A percentile compares a stretch with the other conserved stretches of the same genome.
phyloP scores from a whole-genome alignment of 37 sponge, comb jelly and placozoan genomes.

The Crambe crambe region DNA sequence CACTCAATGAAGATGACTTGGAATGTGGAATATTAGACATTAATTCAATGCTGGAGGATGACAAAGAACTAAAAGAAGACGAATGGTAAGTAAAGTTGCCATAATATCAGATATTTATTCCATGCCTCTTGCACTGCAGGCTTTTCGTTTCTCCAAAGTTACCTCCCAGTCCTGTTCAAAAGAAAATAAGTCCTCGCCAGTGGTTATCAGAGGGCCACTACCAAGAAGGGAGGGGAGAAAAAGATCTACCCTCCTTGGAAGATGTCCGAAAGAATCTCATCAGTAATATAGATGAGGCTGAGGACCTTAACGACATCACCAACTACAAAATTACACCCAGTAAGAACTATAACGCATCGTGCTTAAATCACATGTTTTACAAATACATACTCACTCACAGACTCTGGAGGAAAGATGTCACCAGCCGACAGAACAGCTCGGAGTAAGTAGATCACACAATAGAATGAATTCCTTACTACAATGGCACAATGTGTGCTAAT shows the following conservation, averaged over 20 bases:
- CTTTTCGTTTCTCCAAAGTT: constrained; percentile 53
- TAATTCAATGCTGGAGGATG: neutral
- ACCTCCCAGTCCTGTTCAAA: constrained; percentile 58
- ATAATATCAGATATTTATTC: neutral
- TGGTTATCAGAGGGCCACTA: constrained; percentile 50
- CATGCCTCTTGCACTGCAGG: constrained; percentile 20
- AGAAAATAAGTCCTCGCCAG: constrained; percentile 45
- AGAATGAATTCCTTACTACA: no score
- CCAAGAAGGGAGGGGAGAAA: neutral
- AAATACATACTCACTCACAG: neutral
- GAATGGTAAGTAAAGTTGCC: constrained; percentile 41
- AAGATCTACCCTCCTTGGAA: constrained; percentile 36
- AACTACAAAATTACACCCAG: neutral
- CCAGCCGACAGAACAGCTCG: constrained; percentile 38
- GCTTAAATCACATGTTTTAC: neutral
- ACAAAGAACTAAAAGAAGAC: constrained; percentile 20
- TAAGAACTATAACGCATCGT: neutral
- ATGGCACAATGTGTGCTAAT: no score
- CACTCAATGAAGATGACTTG: constrained; percentile 16
- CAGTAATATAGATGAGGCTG: constrained; percentile 29
- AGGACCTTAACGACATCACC: constrained; percentile 4
- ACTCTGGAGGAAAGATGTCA: neutral
- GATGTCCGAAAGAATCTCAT: constrained; percentile 53
- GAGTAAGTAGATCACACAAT: no score
- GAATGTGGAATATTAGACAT: constrained; percentile 7